Percentiles rank a stretch among this genome's conserved stretches.
Evolutionary conservation across 2,797 vertebrate genomes (phyloP).

Genomic region (Rhinella marina): DNA sequence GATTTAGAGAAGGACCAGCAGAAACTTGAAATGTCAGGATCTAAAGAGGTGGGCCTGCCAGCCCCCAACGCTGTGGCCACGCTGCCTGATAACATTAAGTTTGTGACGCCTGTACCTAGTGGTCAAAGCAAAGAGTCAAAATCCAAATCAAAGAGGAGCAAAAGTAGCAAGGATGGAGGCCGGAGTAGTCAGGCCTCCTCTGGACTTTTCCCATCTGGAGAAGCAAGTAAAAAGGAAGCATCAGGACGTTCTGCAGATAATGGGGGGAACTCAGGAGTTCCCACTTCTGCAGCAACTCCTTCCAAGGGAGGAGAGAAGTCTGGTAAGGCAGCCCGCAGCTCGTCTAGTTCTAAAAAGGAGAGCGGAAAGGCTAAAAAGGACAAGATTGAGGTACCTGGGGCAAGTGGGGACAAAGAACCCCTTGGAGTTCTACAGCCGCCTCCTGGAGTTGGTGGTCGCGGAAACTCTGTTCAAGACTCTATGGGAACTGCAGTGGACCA

Average conservation of each 20-base stretch:
- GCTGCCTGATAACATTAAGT: slow-evolving; percentile 97
- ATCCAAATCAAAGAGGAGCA: slow-evolving; percentile 98
- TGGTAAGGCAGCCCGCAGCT: slow-evolving; percentile 86
- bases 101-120: slow-evolving; percentile 96
- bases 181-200: slow-evolving; percentile 81
- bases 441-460: slow-evolving; percentile 82
- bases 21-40: slow-evolving; percentile 99
- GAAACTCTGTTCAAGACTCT: slow-evolving; percentile 85
- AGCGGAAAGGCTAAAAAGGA: slow-evolving; percentile 93
- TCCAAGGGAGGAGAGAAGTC: slow-evolving; percentile 89
- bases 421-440: slow-evolving; percentile 82
- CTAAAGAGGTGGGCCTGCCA: slow-evolving; percentile 92
- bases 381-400: slow-evolving; percentile 84
- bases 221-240: slow-evolving; percentile 89
- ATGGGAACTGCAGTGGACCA: slow-evolving; percentile 88
- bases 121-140: slow-evolving; percentile 98
- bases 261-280: slow-evolving; percentile 74
- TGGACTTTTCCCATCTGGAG: slow-evolving; percentile 79
- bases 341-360: slow-evolving; percentile 92
- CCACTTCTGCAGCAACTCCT: slow-evolving; percentile 59
- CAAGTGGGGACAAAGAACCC: slow-evolving; percentile 86
- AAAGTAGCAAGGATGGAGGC: slow-evolving; percentile 97
- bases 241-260: slow-evolving; percentile 89
- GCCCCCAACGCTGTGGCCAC: slow-evolving; percentile 94
- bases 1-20: slow-evolving; percentile 98